Percentiles rank a stretch among this genome's conserved stretches.
Conservation (phyloP, 2,797 vertebrate genomes). For the Holocentrus rufus region DNA sequence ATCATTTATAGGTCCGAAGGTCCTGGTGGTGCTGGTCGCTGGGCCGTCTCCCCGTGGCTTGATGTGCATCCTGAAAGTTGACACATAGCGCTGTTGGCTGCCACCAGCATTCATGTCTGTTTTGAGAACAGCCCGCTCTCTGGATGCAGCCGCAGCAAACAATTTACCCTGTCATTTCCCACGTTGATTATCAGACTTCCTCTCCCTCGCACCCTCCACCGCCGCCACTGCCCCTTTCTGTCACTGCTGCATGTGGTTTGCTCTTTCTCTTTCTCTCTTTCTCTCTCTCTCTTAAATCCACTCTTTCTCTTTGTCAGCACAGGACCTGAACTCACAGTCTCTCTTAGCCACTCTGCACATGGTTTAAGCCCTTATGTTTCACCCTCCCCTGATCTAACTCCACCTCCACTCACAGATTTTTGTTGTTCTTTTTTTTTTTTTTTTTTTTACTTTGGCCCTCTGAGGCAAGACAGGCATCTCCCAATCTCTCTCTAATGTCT, state of each 20-base stretch:
- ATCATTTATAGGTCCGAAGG: not conserved
- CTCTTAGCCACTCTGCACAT: constrained; percentile 33
- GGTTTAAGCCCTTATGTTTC: constrained; percentile 25
- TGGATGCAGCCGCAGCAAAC: constrained; percentile 12
- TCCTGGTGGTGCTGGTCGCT: not conserved
- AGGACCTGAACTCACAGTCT: not conserved
- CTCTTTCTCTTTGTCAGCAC: not conserved
- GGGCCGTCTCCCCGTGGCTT: constrained; percentile 26
- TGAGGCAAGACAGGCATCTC: not conserved
- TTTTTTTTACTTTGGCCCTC: constrained; percentile 35
- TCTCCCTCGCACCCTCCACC: constrained; percentile 9
- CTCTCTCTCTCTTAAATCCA: constrained; percentile 16
- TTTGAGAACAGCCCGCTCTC: constrained; percentile 7
- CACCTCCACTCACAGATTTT: constrained; percentile 62
- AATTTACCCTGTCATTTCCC: constrained; percentile 69
- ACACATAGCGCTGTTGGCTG: constrained; percentile 71
- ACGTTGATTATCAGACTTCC: constrained; percentile 68
- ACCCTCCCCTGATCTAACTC: constrained; percentile 61
- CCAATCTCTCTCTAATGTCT: constrained; percentile 42
- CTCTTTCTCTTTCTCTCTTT: constrained; percentile 13
- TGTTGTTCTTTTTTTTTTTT: constrained; percentile 2
- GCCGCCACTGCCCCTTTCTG: constrained; percentile 7
- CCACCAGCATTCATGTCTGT: constrained; percentile 72
- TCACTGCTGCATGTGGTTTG: not conserved
- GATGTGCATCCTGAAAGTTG: constrained; percentile 76